Percentiles rank a stretch among this genome's conserved stretches.
phyloP scores from a whole-genome alignment of 1,140 invertebrate genomes.

The Lepidurus apus region DNA sequence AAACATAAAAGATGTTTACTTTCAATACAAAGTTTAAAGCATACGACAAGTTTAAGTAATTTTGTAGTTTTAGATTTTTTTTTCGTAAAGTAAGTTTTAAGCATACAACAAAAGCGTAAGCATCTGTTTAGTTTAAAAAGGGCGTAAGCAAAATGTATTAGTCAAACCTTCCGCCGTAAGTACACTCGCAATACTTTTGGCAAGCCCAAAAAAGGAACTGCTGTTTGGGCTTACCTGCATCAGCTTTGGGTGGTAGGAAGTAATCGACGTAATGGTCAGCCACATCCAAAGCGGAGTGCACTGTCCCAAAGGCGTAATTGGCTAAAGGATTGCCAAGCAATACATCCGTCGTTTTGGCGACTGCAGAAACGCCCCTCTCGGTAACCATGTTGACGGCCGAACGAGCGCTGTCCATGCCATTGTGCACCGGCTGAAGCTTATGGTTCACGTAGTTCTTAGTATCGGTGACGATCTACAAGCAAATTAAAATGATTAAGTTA shows the following conservation, averaged over 20 bases:
- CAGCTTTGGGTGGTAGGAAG: constrained; percentile 31
- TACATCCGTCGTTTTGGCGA: constrained; percentile 25
- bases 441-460: constrained; percentile 35
- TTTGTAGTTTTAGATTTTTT: no score
- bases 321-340: constrained; percentile 29
- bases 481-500: background rate
- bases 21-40: no score
- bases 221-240: background rate
- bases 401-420: constrained; percentile 15
- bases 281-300: constrained; percentile 4
- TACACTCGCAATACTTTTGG: constrained; percentile 15
- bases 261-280: constrained; percentile 35
- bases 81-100: no score
- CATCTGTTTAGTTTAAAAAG: background rate
- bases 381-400: constrained; percentile 28
- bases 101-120: no score
- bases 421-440: constrained; percentile 35
- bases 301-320: constrained; percentile 28
- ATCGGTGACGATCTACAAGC: constrained; percentile 34
- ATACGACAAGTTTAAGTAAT: no score
- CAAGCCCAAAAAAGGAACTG: background rate
- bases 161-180: background rate
- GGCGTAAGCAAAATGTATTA: background rate
- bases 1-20: background rate
- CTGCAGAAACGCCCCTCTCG: background rate